Evolutionary conservation across 1,140 invertebrate species (phyloP).

Genomic region (Danaus plexippus): DNA sequence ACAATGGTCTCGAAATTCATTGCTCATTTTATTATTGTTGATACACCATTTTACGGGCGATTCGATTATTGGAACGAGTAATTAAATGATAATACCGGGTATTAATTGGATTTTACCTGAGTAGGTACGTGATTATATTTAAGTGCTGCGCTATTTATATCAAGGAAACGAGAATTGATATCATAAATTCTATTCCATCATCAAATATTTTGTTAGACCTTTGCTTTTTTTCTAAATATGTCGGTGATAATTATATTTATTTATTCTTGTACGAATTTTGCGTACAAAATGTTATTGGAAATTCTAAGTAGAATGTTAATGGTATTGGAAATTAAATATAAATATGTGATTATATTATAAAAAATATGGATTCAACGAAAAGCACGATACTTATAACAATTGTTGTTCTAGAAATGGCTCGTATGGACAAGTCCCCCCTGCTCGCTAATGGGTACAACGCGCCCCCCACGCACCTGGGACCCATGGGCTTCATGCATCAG

Average conservation of each 20-base stretch:
- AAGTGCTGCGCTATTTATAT: slow-evolving; percentile 48
- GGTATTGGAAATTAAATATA: no score
- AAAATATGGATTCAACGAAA: not conserved
- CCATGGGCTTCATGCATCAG: slow-evolving; percentile 92
- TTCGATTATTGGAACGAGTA: slow-evolving; percentile 69
- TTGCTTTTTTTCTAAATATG: no score
- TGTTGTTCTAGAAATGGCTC: slow-evolving; percentile 81
- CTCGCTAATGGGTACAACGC: slow-evolving; percentile 95
- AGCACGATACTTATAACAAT: slow-evolving; percentile 4
- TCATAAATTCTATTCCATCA: slow-evolving; percentile 14
- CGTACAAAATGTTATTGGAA: no score
- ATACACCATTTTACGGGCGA: slow-evolving; percentile 67
- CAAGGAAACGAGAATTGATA: slow-evolving; percentile 25
- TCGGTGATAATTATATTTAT: no score
- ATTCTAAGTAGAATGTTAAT: no score
- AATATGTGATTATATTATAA: no score
- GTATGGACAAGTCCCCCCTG: slow-evolving; percentile 91
- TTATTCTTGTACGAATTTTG: no score
- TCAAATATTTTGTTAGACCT: not conserved
- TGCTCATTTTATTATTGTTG: slow-evolving; percentile 72
- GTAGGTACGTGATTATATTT: slow-evolving; percentile 40
- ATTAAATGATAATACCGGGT: slow-evolving; percentile 70
- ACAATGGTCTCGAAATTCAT: slow-evolving; percentile 70
- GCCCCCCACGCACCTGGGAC: slow-evolving; percentile 89
- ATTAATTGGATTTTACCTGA: slow-evolving; percentile 70